Conservation (phyloP, 1,140 invertebrate genomes). For the Dinothrombium tinctorium region DNA sequence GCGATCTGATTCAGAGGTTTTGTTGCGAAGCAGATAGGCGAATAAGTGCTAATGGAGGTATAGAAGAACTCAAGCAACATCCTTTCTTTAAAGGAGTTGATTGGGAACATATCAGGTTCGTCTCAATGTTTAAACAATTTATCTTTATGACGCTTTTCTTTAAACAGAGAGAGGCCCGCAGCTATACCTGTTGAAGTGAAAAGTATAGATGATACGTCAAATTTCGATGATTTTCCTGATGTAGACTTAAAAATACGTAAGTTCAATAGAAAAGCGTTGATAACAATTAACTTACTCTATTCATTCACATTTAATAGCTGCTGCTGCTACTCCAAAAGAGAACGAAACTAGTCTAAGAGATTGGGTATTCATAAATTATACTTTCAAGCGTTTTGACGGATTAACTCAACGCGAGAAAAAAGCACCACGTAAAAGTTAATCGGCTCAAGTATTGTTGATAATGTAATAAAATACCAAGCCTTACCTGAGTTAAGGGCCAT, state of each 20-base stretch:
- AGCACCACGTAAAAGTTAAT: slow-evolving; percentile 11
- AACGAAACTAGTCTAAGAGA: slow-evolving; percentile 53
- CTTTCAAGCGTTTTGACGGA: slow-evolving; percentile 94
- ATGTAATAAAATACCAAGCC: too few relatives aligned
- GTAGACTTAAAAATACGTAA: slow-evolving; percentile 72
- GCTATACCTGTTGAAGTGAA: slow-evolving; percentile 73
- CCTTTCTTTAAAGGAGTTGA: slow-evolving; percentile 32
- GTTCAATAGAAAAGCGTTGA: slow-evolving; percentile 2
- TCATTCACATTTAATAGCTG: slow-evolving; percentile 32
- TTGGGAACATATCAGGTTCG: slow-evolving; percentile 50
- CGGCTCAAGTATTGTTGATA: too few relatives aligned
- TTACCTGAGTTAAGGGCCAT: too few relatives aligned
- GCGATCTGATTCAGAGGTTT: slow-evolving; percentile 34
- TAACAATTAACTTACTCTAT: not conserved
- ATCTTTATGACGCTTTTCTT: not conserved
- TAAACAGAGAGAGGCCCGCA: slow-evolving; percentile 68
- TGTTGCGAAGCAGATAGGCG: slow-evolving; percentile 82
- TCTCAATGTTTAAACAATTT: not conserved
- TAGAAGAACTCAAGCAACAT: slow-evolving; percentile 30
- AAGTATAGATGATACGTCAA: slow-evolving; percentile 73
- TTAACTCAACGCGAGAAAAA: slow-evolving; percentile 46
- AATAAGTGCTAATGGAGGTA: slow-evolving; percentile 27
- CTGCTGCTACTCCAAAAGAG: slow-evolving; percentile 23
- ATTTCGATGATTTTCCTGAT: slow-evolving; percentile 99
- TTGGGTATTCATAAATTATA: slow-evolving; percentile 99